Base-by-base conservation (phyloP, 2,113 vertebrate genomes). In the Telmatochromis bifrenatus region DNA sequence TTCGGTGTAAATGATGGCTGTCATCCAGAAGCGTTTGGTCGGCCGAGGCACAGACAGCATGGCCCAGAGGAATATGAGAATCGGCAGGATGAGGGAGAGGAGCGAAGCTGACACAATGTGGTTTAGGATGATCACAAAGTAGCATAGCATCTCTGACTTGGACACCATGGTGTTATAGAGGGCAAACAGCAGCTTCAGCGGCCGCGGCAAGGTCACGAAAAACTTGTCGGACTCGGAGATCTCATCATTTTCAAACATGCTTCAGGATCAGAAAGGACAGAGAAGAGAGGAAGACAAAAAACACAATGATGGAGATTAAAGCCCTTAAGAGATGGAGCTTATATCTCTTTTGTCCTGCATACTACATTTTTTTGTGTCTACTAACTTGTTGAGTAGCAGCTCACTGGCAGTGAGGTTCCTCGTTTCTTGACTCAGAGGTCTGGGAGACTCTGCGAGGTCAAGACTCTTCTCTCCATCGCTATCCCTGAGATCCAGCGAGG, bases 1-100 rank as follows among this genome's bases (percentile, higher is more conserved):
- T 95, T 97, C 96, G 4, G 96, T 97, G 95, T 97, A 96, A 86
- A 97, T 95, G 15, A 97, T 97, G 1, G 95, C 96, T 0, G 96
- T 95, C 96, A 96, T 96, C 96, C 97, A 96, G 86, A 97, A 97
- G 83, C 93, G 90, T 77, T 97, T 96, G 81, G 91, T 96, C n/a
- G 96, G 96, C 84, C 96, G 95, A 35, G 97, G 97, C 85, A 96
- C 94, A 0, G 93, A 97, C 68, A 97, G 91, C 96, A 96, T 96
- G 79, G 95, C 96, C 96, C 94, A 96, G 51, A 95, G 88, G 87
- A 97, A 97, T 89, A 97, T 94, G 51, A 96, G 94, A 79, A 97
- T 89, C 2, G 97, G 94, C 75, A 97, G 94, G 87, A 94, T 93
- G 88, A 94, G 90, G 15, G 95, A 53, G 3, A 97, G 93, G 37